A percentile compares a stretch with the other conserved stretches of the same genome.
phyloP scores from a whole-genome alignment of 2,113 vertebrate genomes.

The Pelecanus crispus region DNA sequence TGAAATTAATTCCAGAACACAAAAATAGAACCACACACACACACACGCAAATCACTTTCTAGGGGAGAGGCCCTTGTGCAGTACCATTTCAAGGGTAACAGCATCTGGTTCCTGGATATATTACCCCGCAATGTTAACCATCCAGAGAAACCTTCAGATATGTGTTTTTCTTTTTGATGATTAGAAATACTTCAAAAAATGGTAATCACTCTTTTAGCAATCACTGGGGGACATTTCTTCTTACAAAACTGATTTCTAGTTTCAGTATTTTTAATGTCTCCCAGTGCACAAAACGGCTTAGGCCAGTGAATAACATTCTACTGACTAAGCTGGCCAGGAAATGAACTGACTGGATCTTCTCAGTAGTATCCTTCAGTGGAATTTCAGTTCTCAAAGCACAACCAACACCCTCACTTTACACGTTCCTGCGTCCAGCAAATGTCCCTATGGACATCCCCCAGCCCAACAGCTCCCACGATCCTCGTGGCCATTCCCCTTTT shows the following conservation, averaged over 20 bases:
- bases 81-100: neutral
- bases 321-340: neutral
- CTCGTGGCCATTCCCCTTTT: neutral
- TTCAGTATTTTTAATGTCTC: neutral
- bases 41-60: constrained; percentile 23
- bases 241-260: neutral
- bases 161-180: neutral
- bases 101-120: neutral
- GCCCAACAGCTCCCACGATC: neutral
- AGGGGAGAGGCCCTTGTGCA: constrained; percentile 9
- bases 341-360: neutral
- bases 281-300: neutral
- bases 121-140: neutral
- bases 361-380: neutral
- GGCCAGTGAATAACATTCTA: neutral
- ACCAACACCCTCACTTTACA: neutral
- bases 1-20: constrained; percentile 72
- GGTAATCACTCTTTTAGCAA: neutral
- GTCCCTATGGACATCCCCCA: neutral
- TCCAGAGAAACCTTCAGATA: too few relatives aligned
- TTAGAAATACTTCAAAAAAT: neutral
- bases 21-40: constrained; percentile 59
- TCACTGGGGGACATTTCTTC: neutral
- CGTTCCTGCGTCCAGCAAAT: neutral
- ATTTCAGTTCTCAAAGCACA: neutral